Percentiles rank a stretch among this genome's conserved stretches.
Evolutionary conservation across 53 echinoderm and acorn worm species (phyloP).

Genomic region (Echinometra lucunter): DNA sequence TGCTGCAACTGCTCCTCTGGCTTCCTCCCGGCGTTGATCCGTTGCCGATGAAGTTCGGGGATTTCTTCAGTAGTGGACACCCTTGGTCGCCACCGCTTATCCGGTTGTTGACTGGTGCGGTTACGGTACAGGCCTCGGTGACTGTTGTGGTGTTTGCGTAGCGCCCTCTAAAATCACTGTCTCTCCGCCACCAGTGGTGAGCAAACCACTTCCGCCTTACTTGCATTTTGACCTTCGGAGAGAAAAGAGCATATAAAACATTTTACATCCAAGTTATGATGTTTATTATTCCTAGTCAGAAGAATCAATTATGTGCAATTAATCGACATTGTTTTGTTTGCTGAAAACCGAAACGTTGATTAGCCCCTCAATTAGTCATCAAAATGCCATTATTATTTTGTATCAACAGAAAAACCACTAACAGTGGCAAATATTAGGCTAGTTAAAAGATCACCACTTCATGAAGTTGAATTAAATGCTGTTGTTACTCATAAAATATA

Average conservation of each 20-base stretch:
- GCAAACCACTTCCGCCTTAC: conserved; percentile 91
- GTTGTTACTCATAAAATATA: not conserved
- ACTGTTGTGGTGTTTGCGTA: conserved; percentile 88
- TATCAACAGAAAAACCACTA: not conserved
- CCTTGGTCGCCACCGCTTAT: conserved; percentile 57
- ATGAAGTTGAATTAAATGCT: not conserved
- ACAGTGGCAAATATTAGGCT: not conserved
- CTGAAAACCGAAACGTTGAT: too few species aligned
- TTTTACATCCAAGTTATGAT: not conserved
- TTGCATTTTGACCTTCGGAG: conserved; percentile 90
- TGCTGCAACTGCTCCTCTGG: conserved; percentile 31
- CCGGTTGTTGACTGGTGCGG: conserved; percentile 69
- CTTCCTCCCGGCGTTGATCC: conserved; percentile 39
- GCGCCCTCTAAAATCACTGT: conserved; percentile 87
- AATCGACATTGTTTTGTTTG: too few species aligned
- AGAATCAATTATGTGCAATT: too few species aligned
- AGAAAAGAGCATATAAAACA: not conserved
- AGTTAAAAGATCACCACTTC: not conserved
- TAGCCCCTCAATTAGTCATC: too few species aligned
- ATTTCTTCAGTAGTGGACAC: conserved; percentile 60
- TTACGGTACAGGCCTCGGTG: conserved; percentile 85
- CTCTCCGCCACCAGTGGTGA: conserved; percentile 81
- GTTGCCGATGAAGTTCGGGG: conserved; percentile 68
- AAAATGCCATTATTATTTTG: not conserved
- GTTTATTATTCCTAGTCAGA: not conserved